Base-by-base conservation (phyloP, 2,888 invertebrate species). In the Aleiodes testaceus region DNA sequence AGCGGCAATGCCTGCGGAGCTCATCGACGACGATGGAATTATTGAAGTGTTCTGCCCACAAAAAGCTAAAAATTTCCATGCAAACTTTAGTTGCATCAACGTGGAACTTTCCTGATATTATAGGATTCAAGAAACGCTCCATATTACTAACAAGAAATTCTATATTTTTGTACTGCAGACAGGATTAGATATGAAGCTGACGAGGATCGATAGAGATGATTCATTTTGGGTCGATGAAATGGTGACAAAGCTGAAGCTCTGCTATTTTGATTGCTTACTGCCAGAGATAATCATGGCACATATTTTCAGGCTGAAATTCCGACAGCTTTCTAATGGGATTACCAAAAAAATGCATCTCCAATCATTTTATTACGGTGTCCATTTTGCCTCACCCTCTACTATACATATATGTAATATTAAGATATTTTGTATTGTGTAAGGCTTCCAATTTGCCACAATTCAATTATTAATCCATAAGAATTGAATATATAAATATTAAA, bases 281-380 rank as follows among this genome's bases (percentile, higher is more conserved):
- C 79, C 76, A 14, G 77, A 79, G 72, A 79, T 78, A 12, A 7
- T 79, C n/a, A n/a, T 2, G 77, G 78, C 52, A 73, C 72, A 55
- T 44, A 49, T n/a, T 14, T 14, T 20, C 47, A 22, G 7, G 11
- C 6, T 18, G 70, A 53, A 44, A 74, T 44, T 59, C 67, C 12
- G 3, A 47, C 42, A 47, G 71, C n/a, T n/a, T n/a, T n/a, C n/a
- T n/a, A n/a, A n/a, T n/a, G n/a, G n/a, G n/a, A 68, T 70, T 30
- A 16, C 61, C 6, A 50, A 26, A 30, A 50, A 69, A 12, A 30
- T 26, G 36, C 20, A n/a, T n/a, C n/a, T n/a, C n/a, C n/a, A n/a
- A n/a, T n/a, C n/a, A n/a, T n/a, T n/a, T n/a, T n/a, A n/a, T n/a
- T n/a, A n/a, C n/a, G n/a, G n/a, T n/a, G n/a, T n/a, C n/a, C n/a